Base-by-base conservation (phyloP, 1,140 invertebrate genomes). In the Meloidogyne floridensis region DNA sequence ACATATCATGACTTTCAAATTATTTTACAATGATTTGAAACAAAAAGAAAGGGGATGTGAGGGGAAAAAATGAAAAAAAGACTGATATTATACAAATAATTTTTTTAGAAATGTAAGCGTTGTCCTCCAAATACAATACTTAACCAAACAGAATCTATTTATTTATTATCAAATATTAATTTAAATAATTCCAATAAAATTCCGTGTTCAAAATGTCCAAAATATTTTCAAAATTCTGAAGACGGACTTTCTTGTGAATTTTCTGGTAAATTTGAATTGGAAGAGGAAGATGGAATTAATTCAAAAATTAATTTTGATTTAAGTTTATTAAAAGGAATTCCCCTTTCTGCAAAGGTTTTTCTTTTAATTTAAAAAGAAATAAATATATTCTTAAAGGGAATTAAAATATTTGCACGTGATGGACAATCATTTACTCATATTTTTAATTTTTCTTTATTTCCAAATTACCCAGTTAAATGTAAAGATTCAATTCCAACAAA, bases 391-490 rank as follows among this genome's bases (percentile, higher is more conserved):
- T 65, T 65, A 3, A 87, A 88, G 70, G 91, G 91, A 11, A 91
- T 88, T 82, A 87, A 87, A 42, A 82, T 92, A 42, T 93, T 93
- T 85, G 92, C 93, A 8, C 91, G 91, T 4, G 92, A 91, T 83
- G 93, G 93, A 13, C 92, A 91, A 18, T 90, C 92, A 81, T 93
- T 93, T 85, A 92, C 90, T 84, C 93, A 93, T 86, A 86, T 92
- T 32, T 93, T 93, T 85, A 93, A 93, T 84, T 90, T 93, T n/a
- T 91, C 91, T 77, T 87, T 93, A 9, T 93, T 93, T 90, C 91
- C 91, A 11, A 75, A 82, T 13, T 84, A 87, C 54, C 83, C 85
- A 13, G 83, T 86, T 72, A 56, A 70, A 18, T 86, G 85, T 56
- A 51, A 54, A 4, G 81, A 82, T 59, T 70, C 77, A 15, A 11